Evolutionary conservation across 2,797 vertebrate genomes (phyloP), one percentile per base, ranked within the genome.

Genomic region (Lindbergichthys nudifrons): DNA sequence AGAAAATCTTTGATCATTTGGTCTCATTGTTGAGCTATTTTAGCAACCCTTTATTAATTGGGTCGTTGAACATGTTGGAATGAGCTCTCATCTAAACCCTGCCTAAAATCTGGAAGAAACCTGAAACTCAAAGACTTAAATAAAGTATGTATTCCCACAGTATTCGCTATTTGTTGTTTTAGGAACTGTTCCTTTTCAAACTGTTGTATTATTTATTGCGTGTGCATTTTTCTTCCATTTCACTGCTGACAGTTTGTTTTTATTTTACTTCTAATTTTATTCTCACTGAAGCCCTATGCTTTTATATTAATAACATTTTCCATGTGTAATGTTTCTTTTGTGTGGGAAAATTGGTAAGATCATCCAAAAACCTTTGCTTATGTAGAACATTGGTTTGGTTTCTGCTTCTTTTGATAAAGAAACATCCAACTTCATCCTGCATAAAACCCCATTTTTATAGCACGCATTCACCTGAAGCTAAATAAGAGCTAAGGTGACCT

Each of bases 221-320:
- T 75, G 9, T 43, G 14, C 23, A 45, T 65, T 60, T 50, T 64
- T 56, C 11, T 45, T 81, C 10, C 10, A 46, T 3, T 16, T 14
- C 45, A 2, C 6, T 43, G 18, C 46, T n/a, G 19, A 41, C 47
- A n/a, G 0, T 47, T 16, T 14, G 1, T n/a, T 36, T 41, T 6
- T 41, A 15, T 43, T 69, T 47, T 43, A 16, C 21, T 53, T 59
- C 4, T 46, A 52, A 13, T 57, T 64, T 23, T 56, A 58, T 12
- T n/a, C n/a, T 66, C 23, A 36, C 23, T 32, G 15, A 41, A 51
- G n/a, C 13, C 9, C 14, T 53, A 0, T 12, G 10, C 6, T 41
- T 56, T 0, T 16, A 16, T 59, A 41, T 58, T 5, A 39, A 23
- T 23, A 9, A 54, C 36, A 43, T 47, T 63, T 21, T 53, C 21